phyloP scores from a whole-genome alignment of 2,888 invertebrate species.

The Cataglyphis cursor region DNA sequence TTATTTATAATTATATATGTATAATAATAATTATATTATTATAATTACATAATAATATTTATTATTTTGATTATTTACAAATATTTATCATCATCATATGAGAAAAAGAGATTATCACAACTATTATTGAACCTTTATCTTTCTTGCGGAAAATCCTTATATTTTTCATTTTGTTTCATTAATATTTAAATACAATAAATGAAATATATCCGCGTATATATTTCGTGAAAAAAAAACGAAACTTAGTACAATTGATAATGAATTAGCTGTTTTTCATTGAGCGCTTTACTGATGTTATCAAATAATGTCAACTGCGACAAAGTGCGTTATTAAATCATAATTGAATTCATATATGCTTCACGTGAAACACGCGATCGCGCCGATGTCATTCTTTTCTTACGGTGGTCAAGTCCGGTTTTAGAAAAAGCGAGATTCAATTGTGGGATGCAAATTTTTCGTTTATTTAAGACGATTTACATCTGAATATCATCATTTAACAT shows the following conservation, averaged over 20 bases:
- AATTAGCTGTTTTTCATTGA: slow-evolving; percentile 40
- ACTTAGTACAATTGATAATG: slow-evolving; percentile 34
- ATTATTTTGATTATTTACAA: background rate
- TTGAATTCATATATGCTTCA: slow-evolving; percentile 36
- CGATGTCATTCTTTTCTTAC: slow-evolving; percentile 14
- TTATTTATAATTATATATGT: background rate
- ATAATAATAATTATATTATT: background rate
- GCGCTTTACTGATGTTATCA: slow-evolving; percentile 42
- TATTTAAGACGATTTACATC: background rate
- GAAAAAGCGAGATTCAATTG: background rate
- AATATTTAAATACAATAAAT: slow-evolving; percentile 42
- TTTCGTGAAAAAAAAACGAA: slow-evolving; percentile 5
- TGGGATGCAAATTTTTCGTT: background rate
- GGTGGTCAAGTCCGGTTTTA: background rate
- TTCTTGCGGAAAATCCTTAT: background rate
- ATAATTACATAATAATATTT: background rate
- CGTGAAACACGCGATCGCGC: slow-evolving; percentile 21
- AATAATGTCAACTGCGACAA: slow-evolving; percentile 26
- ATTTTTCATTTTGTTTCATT: slow-evolving; percentile 7
- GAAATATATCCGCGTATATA: slow-evolving; percentile 34
- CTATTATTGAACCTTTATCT: background rate
- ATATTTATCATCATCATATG: slow-evolving; percentile 5
- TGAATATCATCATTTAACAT: slow-evolving; percentile 1
- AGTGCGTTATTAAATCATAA: slow-evolving; percentile 46
- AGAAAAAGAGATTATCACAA: background rate